A percentile compares a stretch with the other conserved stretches of the same genome.
These are phyloP conservation scores for Leptodactylus fallax DNA, from an alignment of 2,797 vertebrate genomes.

Conservation along the genomic window DNA sequence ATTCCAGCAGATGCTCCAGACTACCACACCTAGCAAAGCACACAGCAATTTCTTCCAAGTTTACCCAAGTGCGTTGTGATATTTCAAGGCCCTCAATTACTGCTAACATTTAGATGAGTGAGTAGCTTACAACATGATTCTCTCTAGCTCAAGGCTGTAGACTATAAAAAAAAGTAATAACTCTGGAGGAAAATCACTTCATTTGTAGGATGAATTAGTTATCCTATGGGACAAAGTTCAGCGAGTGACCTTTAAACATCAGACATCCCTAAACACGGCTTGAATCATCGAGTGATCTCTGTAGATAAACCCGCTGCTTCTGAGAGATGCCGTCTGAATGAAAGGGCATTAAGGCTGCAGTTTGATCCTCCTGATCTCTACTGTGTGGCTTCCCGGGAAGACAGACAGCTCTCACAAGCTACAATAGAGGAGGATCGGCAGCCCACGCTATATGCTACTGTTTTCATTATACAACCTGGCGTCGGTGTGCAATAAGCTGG, in stretches of 20 bases:
- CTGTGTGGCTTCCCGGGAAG: conserved; percentile 13
- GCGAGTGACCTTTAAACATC: conserved; percentile 69
- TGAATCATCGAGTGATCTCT: conserved; percentile 64
- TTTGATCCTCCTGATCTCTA: conserved; percentile 17
- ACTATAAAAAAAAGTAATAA: conserved; percentile 48
- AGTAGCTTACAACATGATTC: conserved; percentile 21
- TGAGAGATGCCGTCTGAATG: neutral
- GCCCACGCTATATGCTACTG: neutral
- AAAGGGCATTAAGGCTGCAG: conserved; percentile 36
- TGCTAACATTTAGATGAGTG: conserved; percentile 42
- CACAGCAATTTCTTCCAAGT: conserved; percentile 15
- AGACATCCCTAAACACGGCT: conserved; percentile 62
- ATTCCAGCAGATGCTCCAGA: too few relatives aligned
- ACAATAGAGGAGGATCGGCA: neutral
- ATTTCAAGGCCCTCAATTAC: conserved; percentile 48
- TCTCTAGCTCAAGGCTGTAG: conserved; percentile 39
- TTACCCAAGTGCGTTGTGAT: conserved; percentile 38
- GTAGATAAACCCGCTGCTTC: conserved; percentile 57
- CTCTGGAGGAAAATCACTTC: conserved; percentile 61
- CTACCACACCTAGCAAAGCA: neutral
- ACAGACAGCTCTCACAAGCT: neutral
- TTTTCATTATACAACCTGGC: neutral
- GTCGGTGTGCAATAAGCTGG: neutral
- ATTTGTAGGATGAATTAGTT: conserved; percentile 68
- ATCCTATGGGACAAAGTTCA: conserved; percentile 63